Conservation (phyloP, 2,797 vertebrate genomes). For the Acomys russatus region DNA sequence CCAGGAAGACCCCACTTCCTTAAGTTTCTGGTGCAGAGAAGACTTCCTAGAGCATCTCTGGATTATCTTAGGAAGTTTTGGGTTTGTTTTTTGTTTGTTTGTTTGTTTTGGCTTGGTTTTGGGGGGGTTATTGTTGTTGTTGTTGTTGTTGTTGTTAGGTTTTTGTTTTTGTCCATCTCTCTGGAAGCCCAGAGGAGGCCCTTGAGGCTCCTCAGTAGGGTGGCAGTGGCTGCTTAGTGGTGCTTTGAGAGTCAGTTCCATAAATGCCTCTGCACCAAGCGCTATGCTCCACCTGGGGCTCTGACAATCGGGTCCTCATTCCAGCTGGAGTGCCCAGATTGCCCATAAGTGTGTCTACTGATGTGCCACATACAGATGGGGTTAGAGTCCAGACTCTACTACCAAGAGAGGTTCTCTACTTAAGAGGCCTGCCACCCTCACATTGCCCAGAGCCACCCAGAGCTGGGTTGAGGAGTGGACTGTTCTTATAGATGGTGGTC, state of each 20-base stretch:
- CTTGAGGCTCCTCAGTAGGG: background rate
- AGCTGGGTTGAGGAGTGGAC: background rate
- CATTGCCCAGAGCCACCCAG: too few relatives aligned
- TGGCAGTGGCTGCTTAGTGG: background rate
- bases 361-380: too few relatives aligned
- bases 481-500: background rate
- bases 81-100: too few relatives aligned
- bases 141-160: too few relatives aligned
- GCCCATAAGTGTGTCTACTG: too few relatives aligned
- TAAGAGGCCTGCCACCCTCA: background rate
- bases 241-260: background rate
- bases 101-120: too few relatives aligned
- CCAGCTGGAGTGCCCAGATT: rapidly evolving
- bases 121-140: too few relatives aligned
- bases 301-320: background rate
- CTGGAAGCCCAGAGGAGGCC: background rate
- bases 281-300: background rate
- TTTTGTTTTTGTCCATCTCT: background rate
- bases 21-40: background rate
- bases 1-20: background rate
- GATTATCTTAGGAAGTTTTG: background rate
- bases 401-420: background rate
- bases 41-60: background rate
- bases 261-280: background rate
- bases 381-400: background rate